Base-by-base conservation (phyloP, 2,888 invertebrate genomes). In the Trachelus troglodyta region DNA sequence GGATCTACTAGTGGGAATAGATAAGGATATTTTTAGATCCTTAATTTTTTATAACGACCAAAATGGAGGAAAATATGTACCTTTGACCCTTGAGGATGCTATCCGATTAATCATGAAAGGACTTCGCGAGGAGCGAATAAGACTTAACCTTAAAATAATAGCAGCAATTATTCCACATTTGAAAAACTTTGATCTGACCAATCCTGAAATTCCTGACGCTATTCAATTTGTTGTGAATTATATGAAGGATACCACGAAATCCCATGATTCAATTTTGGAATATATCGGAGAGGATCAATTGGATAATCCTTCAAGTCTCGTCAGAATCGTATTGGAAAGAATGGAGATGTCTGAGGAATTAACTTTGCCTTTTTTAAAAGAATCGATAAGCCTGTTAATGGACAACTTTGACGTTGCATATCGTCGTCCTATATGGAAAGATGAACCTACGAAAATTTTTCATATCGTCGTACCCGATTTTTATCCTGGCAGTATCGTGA, bases 151-250 rank as follows among this genome's bases (percentile, higher is more conserved):
- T 9, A 37, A 68, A 3, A n/a, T 31, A 11, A 77, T 75, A 12
- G 73, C 81, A 0, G 74, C 75, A 15, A 37, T 80, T 33, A 34
- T 82, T 56, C 12, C 74, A 35, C 78, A 78, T 69, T 35, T 76
- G 37, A 76, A 79, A 3, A 74, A 31, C 23, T 78, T 81, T 56
- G 81, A 82, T 34, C 12, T 69, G n/a, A 79, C 75, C 33, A 76
- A 81, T 74, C 76, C 81, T 31, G 79, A 80, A 74, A 40, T 81
- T 23, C 77, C 35, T 31, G 76, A 35, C n/a, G 75, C 69, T 23
- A 23, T 81, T n/a, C 74, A 34, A 68, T 81, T 76, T 68, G 69
- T 81, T 11, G 79, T 79, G n/a, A 34, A 73, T 37, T 73, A 74
- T 73, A 78, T 76, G 76, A 77, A 75, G 69, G 74, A 73, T 9